phyloP scores from a whole-genome alignment of 2,113 vertebrate genomes.

The Notothenia rossii region DNA sequence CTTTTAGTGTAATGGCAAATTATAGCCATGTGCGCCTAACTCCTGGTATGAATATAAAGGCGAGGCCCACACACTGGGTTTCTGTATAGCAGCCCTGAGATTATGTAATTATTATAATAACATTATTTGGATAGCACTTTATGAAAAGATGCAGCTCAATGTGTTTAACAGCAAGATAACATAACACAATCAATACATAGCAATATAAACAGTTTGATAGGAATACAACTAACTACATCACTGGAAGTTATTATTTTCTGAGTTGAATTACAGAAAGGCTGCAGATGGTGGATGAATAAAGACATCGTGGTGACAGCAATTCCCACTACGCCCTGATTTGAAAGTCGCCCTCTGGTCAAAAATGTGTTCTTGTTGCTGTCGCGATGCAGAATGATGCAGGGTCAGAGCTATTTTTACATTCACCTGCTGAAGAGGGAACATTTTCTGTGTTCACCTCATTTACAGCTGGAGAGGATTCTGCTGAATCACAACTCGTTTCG shows the following conservation, averaged over 20 bases:
- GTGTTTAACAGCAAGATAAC: too few species aligned
- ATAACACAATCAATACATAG: too few species aligned
- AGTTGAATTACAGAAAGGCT: not conserved
- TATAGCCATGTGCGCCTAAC: constrained; percentile 5
- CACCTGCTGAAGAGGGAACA: not conserved
- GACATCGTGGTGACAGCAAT: not conserved
- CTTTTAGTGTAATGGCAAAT: constrained; percentile 50
- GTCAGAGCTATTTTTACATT: not conserved
- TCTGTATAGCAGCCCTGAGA: not conserved
- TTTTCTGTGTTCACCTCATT: not conserved
- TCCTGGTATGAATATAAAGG: not conserved
- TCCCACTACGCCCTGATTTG: not conserved
- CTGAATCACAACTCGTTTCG: not conserved
- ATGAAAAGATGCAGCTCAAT: too few species aligned
- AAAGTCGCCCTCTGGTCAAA: not conserved
- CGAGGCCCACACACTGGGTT: not conserved
- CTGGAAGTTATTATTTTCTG: too few species aligned
- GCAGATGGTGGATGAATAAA: not conserved
- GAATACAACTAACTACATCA: too few species aligned
- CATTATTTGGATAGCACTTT: too few species aligned
- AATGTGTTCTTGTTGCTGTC: not conserved
- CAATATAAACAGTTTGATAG: too few species aligned
- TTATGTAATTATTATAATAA: not conserved
- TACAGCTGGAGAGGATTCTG: not conserved
- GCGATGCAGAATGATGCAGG: not conserved